Evolutionary conservation across 2,888 invertebrate species (phyloP).

Genomic region (Trissolcus japonicus): DNA sequence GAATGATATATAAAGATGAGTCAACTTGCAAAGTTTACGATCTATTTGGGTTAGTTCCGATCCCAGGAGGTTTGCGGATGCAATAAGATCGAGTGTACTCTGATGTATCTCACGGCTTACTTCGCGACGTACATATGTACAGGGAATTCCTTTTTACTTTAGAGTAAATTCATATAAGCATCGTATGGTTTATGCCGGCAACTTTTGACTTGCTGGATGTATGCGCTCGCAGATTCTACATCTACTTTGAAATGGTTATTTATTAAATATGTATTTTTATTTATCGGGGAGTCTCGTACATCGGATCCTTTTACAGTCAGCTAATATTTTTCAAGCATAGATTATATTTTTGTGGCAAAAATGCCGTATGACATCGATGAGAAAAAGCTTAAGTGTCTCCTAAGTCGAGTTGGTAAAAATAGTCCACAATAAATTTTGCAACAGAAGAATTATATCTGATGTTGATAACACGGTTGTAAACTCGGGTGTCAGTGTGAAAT

Average conservation of each 20-base stretch:
- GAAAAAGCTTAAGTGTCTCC: too few relatives aligned
- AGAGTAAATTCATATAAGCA: slow-evolving; percentile 13
- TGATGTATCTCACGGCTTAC: slow-evolving; percentile 25
- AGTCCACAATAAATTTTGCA: too few relatives aligned
- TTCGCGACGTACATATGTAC: slow-evolving; percentile 15
- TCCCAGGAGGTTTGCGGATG: slow-evolving; percentile 10
- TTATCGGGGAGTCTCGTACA: neutral
- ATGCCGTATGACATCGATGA: too few relatives aligned
- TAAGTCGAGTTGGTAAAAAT: too few relatives aligned
- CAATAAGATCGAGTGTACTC: slow-evolving; percentile 19
- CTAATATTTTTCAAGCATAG: too few relatives aligned
- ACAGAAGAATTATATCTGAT: too few relatives aligned
- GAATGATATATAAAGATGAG: slow-evolving; percentile 31
- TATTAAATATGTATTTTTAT: too few relatives aligned
- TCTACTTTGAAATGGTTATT: too few relatives aligned
- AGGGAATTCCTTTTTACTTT: slow-evolving; percentile 9
- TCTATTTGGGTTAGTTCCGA: slow-evolving; percentile 25
- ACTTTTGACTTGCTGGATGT: slow-evolving; percentile 1
- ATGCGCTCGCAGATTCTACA: too few relatives aligned
- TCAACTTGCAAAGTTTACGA: slow-evolving; percentile 20
- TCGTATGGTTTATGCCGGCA: slow-evolving; percentile 2
- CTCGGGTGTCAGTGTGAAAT: slow-evolving; percentile 13
- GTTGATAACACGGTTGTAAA: neutral
- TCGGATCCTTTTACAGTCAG: too few relatives aligned
- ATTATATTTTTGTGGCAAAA: too few relatives aligned